A percentile compares a stretch with the other conserved stretches of the same genome.
phyloP scores from a whole-genome alignment of 2,797 vertebrate genomes.

The Poecilia gillii region DNA sequence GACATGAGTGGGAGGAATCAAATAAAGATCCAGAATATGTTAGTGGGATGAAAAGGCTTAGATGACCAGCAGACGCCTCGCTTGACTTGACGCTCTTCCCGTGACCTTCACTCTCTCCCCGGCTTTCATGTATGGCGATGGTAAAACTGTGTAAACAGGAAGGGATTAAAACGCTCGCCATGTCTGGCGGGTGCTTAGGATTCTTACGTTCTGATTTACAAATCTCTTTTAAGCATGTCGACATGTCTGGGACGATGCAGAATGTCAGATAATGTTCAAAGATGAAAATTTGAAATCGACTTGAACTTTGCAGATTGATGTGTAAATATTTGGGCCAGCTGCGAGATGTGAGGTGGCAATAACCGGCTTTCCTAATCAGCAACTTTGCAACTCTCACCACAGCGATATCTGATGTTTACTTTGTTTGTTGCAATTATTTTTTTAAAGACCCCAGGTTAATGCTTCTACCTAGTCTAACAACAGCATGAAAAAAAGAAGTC shows the following conservation, averaged over 20 bases:
- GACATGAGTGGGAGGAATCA: conserved; percentile 1
- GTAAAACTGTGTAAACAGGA: conserved; percentile 20
- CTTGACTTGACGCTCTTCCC: conserved; percentile 7
- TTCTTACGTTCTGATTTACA: conserved; percentile 38
- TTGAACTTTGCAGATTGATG: conserved; percentile 25
- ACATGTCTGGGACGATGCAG: conserved; percentile 23
- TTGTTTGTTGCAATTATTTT: background rate
- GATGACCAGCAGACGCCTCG: conserved; percentile 14
- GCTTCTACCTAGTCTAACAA: background rate
- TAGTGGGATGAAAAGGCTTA: conserved; percentile 2
- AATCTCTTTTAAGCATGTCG: conserved; percentile 45
- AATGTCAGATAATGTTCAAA: conserved; percentile 36
- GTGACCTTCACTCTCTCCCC: background rate
- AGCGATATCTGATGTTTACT: background rate
- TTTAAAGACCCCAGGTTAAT: background rate
- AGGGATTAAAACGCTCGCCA: conserved; percentile 35
- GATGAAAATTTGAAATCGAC: conserved; percentile 28
- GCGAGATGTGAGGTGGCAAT: conserved; percentile 13
- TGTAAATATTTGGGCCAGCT: conserved; percentile 41
- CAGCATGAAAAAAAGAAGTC: conserved; percentile 19
- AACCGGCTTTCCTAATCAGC: conserved; percentile 8
- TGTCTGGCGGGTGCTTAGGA: conserved; percentile 38
- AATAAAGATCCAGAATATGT: conserved; percentile 21
- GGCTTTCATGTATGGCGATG: conserved; percentile 9
- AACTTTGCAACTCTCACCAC: background rate